Conservation (phyloP, 1,140 invertebrate genomes). For the Micrasema minimum region DNA sequence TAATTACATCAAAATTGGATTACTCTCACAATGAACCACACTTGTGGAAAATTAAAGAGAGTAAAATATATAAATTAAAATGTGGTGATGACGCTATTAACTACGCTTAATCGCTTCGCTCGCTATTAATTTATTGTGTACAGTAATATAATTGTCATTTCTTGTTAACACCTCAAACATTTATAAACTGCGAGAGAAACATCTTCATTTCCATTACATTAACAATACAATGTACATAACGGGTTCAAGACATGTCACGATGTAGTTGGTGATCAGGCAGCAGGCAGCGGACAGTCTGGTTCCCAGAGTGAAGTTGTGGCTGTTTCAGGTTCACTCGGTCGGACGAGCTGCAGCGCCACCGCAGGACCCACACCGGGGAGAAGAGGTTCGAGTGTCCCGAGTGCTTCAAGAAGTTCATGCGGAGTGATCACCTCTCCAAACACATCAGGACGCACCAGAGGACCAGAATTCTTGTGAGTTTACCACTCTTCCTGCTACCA, state of each 20-base stretch:
- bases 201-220: no score
- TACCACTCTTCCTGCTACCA: background rate
- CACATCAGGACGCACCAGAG: constrained; percentile 89
- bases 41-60: no score
- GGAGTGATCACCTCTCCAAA: constrained; percentile 88
- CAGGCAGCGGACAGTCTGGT: no score
- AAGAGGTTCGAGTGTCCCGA: constrained; percentile 87
- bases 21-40: no score
- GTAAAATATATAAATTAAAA: no score
- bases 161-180: background rate
- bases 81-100: background rate
- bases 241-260: no score
- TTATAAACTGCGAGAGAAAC: no score
- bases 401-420: constrained; percentile 88
- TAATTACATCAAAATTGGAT: no score
- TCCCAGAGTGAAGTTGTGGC: background rate
- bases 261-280: no score
- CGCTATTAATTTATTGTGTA: constrained; percentile 23
- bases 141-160: constrained; percentile 1
- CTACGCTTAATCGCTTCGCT: constrained; percentile 20
- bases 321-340: constrained; percentile 88
- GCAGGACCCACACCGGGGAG: constrained; percentile 90
- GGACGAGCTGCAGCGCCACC: constrained; percentile 93
- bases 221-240: no score
- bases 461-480: constrained; percentile 73